Percentiles rank a stretch among this genome's conserved stretches.
Evolutionary conservation across 2,113 vertebrate genomes (phyloP).

Genomic region (Rhipidura dahli): DNA sequence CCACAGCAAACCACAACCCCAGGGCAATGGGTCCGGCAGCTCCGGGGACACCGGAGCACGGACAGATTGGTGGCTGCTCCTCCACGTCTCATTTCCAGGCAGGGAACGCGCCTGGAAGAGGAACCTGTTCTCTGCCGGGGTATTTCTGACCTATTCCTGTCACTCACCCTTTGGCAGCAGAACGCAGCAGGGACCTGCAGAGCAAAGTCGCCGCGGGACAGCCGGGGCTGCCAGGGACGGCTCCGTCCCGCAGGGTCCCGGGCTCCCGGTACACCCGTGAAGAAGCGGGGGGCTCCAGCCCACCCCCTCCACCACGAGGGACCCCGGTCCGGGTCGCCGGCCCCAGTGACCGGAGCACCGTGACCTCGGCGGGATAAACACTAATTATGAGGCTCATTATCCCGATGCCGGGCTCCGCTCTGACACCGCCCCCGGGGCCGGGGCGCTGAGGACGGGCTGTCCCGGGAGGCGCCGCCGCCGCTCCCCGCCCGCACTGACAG

Average conservation of each 20-base stretch:
- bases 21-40: not conserved
- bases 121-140: not conserved
- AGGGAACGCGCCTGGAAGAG: not conserved
- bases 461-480: not conserved
- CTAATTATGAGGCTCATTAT: not conserved
- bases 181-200: not conserved
- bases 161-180: not conserved
- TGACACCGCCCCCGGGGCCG: not conserved
- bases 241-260: not conserved
- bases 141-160: not conserved
- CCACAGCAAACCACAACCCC: not conserved
- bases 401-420: not conserved
- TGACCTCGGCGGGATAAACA: not conserved
- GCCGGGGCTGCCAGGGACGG: not conserved
- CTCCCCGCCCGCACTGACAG: not conserved
- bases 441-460: not conserved
- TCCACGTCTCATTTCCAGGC: not conserved
- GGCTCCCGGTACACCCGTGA: not conserved
- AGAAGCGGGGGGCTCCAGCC: not conserved
- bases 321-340: not conserved
- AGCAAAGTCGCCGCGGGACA: not conserved
- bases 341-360: not conserved
- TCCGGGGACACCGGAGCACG: not conserved
- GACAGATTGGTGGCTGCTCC: not conserved
- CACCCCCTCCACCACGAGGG: not conserved